These are phyloP conservation scores for Drosophila austrosaltans DNA, from an alignment of 2,888 invertebrate species.

Conservation along the genomic window DNA sequence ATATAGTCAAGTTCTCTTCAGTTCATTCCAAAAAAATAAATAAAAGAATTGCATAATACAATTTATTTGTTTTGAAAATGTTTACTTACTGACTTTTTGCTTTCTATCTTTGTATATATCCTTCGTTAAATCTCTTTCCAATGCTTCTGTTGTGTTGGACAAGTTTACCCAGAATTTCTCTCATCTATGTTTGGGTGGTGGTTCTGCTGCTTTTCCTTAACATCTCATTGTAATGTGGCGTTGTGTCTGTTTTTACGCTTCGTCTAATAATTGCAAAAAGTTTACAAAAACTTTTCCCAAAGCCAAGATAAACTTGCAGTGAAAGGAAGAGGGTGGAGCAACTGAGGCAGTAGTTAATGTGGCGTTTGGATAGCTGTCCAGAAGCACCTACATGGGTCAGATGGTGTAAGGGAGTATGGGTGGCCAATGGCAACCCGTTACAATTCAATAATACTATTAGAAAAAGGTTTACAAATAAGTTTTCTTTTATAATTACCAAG, in stretches of 20 bases:
- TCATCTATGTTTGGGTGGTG: neutral
- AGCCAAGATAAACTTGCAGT: neutral
- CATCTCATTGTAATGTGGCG: slow-evolving; percentile 42
- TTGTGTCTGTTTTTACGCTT: slow-evolving; percentile 50
- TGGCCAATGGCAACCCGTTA: slow-evolving; percentile 3
- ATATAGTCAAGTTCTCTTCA: slow-evolving; percentile 12
- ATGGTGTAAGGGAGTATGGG: neutral
- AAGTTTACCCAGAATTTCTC: slow-evolving; percentile 25
- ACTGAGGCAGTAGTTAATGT: neutral
- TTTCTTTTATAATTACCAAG: neutral
- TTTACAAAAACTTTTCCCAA: slow-evolving; percentile 39
- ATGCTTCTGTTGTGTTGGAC: slow-evolving; percentile 2
- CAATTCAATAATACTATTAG: neutral
- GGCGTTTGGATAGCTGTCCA: slow-evolving; percentile 2
- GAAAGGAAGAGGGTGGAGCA: neutral
- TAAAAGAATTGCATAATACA: slow-evolving; percentile 37
- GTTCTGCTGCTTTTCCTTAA: slow-evolving; percentile 14
- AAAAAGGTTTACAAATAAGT: neutral
- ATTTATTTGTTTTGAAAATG: slow-evolving; percentile 55
- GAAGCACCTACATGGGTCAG: neutral
- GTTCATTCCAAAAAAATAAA: neutral
- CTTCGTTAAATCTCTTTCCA: slow-evolving; percentile 10
- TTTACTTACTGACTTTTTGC: slow-evolving; percentile 31
- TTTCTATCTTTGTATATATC: slow-evolving; percentile 8
- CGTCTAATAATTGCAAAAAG: slow-evolving; percentile 50